Conservation (phyloP, 2,888 invertebrate genomes). For the Rhingia campestris region DNA sequence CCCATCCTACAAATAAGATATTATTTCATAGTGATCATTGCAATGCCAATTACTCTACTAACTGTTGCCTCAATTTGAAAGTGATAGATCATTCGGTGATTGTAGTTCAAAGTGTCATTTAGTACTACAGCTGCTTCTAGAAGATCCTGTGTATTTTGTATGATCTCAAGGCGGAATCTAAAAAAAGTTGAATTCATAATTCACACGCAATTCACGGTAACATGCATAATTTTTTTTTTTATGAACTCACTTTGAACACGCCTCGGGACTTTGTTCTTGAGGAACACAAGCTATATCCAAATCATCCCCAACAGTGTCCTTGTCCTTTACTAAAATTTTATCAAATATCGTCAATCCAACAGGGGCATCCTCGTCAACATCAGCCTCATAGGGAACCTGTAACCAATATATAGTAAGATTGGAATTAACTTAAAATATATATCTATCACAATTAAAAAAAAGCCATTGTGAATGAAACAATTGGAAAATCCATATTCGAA, state of each 20-base stretch:
- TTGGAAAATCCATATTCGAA: constrained; percentile 76
- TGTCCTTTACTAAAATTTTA: constrained; percentile 89
- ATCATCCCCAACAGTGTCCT: constrained; percentile 91
- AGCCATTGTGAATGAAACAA: too few species aligned
- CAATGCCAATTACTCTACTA: constrained; percentile 76
- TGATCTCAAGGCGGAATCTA: constrained; percentile 80
- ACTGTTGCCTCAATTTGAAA: constrained; percentile 90
- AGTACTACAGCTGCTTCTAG: constrained; percentile 90
- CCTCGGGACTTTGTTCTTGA: constrained; percentile 82
- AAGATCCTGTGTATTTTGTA: constrained; percentile 84
- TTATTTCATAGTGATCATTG: background rate
- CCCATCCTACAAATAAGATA: constrained; percentile 87
- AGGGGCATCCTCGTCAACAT: constrained; percentile 89
- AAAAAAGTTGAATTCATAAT: constrained; percentile 16
- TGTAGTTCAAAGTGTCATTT: constrained; percentile 89
- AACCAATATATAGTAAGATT: too few species aligned
- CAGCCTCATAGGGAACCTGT: constrained; percentile 91
- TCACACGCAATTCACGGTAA: background rate
- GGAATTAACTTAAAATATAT: too few species aligned
- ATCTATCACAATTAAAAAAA: too few species aligned
- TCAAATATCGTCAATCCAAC: constrained; percentile 89
- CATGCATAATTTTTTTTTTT: background rate
- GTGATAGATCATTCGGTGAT: constrained; percentile 90
- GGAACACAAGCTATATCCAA: constrained; percentile 88
- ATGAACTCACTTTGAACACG: constrained; percentile 81